Conservation (phyloP, 2,888 invertebrate genomes). For the Gymnoscelis rufifasciata region DNA sequence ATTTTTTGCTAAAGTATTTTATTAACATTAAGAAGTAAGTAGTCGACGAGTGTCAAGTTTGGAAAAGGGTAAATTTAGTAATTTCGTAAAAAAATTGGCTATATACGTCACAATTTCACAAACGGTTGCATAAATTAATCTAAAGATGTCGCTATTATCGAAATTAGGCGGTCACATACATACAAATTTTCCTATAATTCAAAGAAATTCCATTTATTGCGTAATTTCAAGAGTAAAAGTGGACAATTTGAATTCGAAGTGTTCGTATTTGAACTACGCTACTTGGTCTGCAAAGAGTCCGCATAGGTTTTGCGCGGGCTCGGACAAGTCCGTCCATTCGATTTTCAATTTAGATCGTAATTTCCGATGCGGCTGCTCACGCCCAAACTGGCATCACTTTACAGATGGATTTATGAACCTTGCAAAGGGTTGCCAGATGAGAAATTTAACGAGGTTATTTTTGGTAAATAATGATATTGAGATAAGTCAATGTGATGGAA, state of each 20-base stretch:
- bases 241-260: conserved; percentile 31
- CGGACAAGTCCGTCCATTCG: conserved; percentile 52
- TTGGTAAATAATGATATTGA: conserved; percentile 15
- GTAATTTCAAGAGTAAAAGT: no score
- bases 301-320: conserved; percentile 29
- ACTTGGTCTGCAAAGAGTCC: conserved; percentile 25
- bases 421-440: conserved; percentile 26
- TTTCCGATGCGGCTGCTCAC: conserved; percentile 72
- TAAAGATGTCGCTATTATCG: no score
- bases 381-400: conserved; percentile 73
- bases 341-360: conserved; percentile 81
- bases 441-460: conserved; percentile 24
- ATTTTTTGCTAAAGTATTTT: no score
- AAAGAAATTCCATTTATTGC: no score
- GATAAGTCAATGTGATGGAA: conserved; percentile 14
- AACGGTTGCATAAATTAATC: no score
- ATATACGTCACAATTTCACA: no score
- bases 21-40: no score
- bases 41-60: no score
- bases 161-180: no score
- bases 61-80: no score
- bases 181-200: no score
- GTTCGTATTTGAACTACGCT: conserved; percentile 23
- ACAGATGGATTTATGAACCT: conserved; percentile 71
- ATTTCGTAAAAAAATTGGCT: no score